Percentiles rank a stretch among this genome's conserved stretches.
Conservation (phyloP, 1,140 invertebrate genomes). For the Agraylea sexmaculata region DNA sequence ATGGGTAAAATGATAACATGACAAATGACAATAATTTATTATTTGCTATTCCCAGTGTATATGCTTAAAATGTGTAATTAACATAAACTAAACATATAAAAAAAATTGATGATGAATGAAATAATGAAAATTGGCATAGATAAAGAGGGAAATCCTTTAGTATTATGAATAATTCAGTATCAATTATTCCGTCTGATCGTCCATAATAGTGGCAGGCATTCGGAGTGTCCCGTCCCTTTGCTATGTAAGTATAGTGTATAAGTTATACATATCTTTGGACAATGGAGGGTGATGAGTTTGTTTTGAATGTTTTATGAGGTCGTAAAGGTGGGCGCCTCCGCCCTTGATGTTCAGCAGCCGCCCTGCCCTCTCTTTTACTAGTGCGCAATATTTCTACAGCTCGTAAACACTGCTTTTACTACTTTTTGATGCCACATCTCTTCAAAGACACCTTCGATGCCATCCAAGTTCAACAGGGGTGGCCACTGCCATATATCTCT, state of each 20-base stretch:
- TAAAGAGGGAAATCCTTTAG: not conserved
- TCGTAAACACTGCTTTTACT: constrained; percentile 20
- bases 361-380: not conserved
- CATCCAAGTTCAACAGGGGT: too few relatives aligned
- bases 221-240: not conserved
- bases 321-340: constrained; percentile 11
- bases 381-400: constrained; percentile 19
- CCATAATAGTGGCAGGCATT: not conserved
- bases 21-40: too few relatives aligned
- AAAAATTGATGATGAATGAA: too few relatives aligned
- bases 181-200: not conserved
- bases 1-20: too few relatives aligned
- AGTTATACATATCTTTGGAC: too few relatives aligned
- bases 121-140: too few relatives aligned
- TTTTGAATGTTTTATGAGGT: constrained; percentile 16
- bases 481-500: too few relatives aligned
- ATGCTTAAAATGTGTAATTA: too few relatives aligned
- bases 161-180: not conserved
- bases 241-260: too few relatives aligned
- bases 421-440: constrained; percentile 18
- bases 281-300: constrained; percentile 6
- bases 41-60: too few relatives aligned
- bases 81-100: too few relatives aligned
- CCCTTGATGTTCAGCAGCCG: not conserved
- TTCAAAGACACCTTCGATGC: too few relatives aligned